Evolutionary conservation across 2,113 vertebrate species (phyloP), one percentile per base, ranked within the genome.

Genomic region (Cheilinus undulatus): DNA sequence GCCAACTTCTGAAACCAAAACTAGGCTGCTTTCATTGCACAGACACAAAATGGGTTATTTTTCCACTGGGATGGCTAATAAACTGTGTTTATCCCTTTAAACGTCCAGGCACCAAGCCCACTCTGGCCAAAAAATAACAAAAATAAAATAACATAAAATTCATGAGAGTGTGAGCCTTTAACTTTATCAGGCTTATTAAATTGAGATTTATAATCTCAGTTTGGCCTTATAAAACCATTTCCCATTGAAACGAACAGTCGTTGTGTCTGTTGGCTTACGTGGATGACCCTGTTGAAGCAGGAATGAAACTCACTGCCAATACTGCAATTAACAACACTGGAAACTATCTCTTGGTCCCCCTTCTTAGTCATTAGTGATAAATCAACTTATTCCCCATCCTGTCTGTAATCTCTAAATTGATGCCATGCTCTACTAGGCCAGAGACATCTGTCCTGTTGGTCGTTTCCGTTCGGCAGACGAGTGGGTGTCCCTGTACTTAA

Each of bases 251-350:
- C 42, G 3, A 14, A 27, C 13, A 22, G 22, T 49, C 32, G 52
- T 56, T 57, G 28, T 49, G 53, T 26, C 52, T 19, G 54, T 4
- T 11, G 27, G 8, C 3, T 22, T 2, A n/a, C 2, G 20, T 13
- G 10, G 15, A 7, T 8, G 46, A 53, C 51, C 51, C 70, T 59
- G 38, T n/a, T 32, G 68, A 54, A 6, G 7, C 1, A 19, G 10
- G 15, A 68, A 32, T 30, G 65, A 69, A 73, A 27, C 26, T 43
- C 15, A 19, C 56, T 54, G 62, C 80, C 57, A 74, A 77, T 73
- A 76, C 27, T 76, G 57, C 57, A 68, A 87, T 83, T 83, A 86
- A 69, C 51, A 79, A 70, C 51, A 78, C 60, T 51, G 63, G 68
- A 69, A 83, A 69, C 53, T 54, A 81, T 77, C 48, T 30, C 26